phyloP scores from a whole-genome alignment of 1,140 invertebrate species.

The Eupristina koningsbergeri region DNA sequence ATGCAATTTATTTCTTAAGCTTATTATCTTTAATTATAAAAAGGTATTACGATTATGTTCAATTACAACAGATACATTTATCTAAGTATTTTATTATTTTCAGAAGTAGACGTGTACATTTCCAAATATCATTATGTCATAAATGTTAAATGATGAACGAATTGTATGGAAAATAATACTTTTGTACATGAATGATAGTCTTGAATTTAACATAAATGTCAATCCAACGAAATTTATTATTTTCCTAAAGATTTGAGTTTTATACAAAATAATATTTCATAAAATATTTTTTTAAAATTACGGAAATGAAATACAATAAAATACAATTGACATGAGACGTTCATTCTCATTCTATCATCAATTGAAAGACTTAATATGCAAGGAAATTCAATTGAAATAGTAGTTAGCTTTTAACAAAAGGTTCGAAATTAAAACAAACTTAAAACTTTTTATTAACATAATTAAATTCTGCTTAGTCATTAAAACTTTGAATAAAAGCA shows the following conservation, averaged over 20 bases:
- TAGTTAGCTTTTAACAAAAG: not conserved
- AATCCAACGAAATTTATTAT: no score
- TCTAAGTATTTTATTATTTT: not conserved
- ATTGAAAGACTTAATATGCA: not conserved
- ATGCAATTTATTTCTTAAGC: no score
- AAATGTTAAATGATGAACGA: not conserved
- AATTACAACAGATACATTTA: not conserved
- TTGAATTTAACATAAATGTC: no score
- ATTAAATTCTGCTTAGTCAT: no score
- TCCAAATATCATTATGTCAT: not conserved
- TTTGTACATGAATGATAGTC: no score
- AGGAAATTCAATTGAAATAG: not conserved
- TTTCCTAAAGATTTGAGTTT: not conserved
- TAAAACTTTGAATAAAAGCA: no score
- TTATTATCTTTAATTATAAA: no score
- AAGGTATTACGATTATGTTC: no score
- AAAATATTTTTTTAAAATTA: not conserved
- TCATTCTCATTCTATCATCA: not conserved
- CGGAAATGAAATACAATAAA: no score
- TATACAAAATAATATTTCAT: not conserved
- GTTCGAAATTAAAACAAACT: not conserved
- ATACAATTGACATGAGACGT: no score
- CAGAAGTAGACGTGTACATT: not conserved
- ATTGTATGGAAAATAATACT: no score
- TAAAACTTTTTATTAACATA: no score